Evolutionary conservation across 53 echinoderm and acorn worm species (phyloP).

Genomic region (Echinarachnius parma): DNA sequence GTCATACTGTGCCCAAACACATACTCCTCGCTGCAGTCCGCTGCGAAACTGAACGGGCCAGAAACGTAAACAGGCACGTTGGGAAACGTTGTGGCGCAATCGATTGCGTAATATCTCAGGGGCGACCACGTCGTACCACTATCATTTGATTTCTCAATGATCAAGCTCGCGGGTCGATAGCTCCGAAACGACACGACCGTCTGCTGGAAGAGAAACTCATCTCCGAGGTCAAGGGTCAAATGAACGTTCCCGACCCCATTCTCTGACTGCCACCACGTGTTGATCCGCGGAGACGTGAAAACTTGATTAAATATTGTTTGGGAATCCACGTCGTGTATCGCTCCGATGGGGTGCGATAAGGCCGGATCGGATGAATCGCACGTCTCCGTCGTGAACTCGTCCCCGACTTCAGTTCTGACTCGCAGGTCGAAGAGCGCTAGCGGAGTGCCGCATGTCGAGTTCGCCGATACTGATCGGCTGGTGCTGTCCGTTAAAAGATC

Average conservation of each 20-base stretch:
- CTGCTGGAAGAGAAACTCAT: slow-evolving; percentile 70
- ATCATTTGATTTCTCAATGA: slow-evolving; percentile 71
- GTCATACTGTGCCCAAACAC: slow-evolving; percentile 68
- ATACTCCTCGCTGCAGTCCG: slow-evolving; percentile 68
- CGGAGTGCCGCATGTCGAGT: slow-evolving; percentile 74
- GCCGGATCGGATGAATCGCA: slow-evolving; percentile 64
- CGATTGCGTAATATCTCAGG: slow-evolving; percentile 70
- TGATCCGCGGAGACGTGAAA: slow-evolving; percentile 38
- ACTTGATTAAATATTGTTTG: slow-evolving; percentile 22
- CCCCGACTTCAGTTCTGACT: not conserved
- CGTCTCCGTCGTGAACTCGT: slow-evolving; percentile 18
- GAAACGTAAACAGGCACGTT: slow-evolving; percentile 34
- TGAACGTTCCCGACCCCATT: slow-evolving; percentile 47
- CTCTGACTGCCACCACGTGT: slow-evolving; percentile 94
- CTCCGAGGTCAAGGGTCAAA: slow-evolving; percentile 50
- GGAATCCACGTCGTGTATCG: slow-evolving; percentile 44
- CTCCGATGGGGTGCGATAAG: slow-evolving; percentile 46
- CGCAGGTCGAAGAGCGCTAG: slow-evolving; percentile 20
- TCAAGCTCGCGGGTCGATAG: slow-evolving; percentile 61
- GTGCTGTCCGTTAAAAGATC: slow-evolving; percentile 53
- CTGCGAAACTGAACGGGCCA: not conserved
- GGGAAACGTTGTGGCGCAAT: slow-evolving; percentile 59
- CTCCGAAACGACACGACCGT: slow-evolving; percentile 68
- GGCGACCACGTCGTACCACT: slow-evolving; percentile 54
- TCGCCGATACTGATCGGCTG: slow-evolving; percentile 51